phyloP scores from a whole-genome alignment of 2,888 invertebrate genomes.

The Sphaerophoria rueppellii region DNA sequence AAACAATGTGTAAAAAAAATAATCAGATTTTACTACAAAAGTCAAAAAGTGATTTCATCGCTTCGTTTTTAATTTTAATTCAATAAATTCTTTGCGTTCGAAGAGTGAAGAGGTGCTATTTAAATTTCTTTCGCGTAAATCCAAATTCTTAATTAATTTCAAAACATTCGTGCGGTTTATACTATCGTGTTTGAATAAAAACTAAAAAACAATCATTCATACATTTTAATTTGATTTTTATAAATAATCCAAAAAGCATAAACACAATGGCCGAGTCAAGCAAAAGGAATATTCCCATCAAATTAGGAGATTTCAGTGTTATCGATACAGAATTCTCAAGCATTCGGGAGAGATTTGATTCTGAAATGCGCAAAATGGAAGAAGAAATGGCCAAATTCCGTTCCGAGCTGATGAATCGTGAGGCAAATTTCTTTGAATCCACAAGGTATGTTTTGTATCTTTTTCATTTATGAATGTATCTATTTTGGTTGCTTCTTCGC shows the following conservation, averaged over 20 bases:
- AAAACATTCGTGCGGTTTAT: constrained; percentile 51
- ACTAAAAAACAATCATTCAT: too few relatives aligned
- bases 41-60: constrained; percentile 54
- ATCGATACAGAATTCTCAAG: constrained; percentile 98
- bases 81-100: constrained; percentile 48
- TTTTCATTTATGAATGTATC: not conserved
- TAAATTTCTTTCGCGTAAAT: constrained; percentile 2
- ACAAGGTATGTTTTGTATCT: constrained; percentile 86
- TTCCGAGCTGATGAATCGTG: constrained; percentile 95
- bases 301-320: constrained; percentile 96
- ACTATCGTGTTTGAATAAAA: constrained; percentile 34
- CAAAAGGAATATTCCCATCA: constrained; percentile 95
- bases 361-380: constrained; percentile 99
- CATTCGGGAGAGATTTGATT: constrained; percentile 96
- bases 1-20: not conserved
- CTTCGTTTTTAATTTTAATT: constrained; percentile 22
- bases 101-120: constrained; percentile 38
- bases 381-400: constrained; percentile 98
- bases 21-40: constrained; percentile 8
- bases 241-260: constrained; percentile 44
- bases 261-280: constrained; percentile 91
- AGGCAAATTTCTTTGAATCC: constrained; percentile 95
- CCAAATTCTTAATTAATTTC: not conserved
- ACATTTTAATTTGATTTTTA: too few relatives aligned
- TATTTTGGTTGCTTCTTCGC: not conserved